phyloP scores from a whole-genome alignment of 2,797 vertebrate genomes.

The Micrastur ruficollis region DNA sequence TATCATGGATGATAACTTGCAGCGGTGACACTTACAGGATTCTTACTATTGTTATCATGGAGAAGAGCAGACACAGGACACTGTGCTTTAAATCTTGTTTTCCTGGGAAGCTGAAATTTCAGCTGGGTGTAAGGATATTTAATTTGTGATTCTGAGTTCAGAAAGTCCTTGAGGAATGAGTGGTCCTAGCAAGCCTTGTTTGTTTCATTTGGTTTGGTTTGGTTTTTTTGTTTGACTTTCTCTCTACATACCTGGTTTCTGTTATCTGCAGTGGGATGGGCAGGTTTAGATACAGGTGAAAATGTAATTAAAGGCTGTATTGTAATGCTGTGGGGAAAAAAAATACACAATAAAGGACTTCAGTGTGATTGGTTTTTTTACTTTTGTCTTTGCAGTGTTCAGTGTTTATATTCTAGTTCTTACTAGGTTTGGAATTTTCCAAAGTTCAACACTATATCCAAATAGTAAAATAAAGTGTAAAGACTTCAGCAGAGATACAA shows the following conservation, averaged over 20 bases:
- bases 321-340: not conserved
- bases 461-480: not conserved
- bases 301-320: not conserved
- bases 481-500: not conserved
- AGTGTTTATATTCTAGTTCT: not conserved
- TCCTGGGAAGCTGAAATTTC: not conserved
- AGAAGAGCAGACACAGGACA: not conserved
- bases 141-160: not conserved
- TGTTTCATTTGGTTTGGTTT: not conserved
- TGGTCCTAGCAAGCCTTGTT: not conserved
- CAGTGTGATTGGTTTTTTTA: not conserved
- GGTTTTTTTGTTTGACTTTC: not conserved
- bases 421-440: not conserved
- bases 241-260: not conserved
- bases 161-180: not conserved
- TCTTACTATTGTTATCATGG: not conserved
- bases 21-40: not conserved
- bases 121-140: not conserved
- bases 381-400: not conserved
- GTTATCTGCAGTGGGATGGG: not conserved
- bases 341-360: not conserved
- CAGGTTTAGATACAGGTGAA: not conserved
- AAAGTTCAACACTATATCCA: not conserved
- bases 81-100: not conserved
- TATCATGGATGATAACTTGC: not conserved